Percentiles rank a stretch among this genome's conserved stretches.
phyloP scores from a whole-genome alignment of 2,888 invertebrate genomes.

The Diaprepes abbreviatus region DNA sequence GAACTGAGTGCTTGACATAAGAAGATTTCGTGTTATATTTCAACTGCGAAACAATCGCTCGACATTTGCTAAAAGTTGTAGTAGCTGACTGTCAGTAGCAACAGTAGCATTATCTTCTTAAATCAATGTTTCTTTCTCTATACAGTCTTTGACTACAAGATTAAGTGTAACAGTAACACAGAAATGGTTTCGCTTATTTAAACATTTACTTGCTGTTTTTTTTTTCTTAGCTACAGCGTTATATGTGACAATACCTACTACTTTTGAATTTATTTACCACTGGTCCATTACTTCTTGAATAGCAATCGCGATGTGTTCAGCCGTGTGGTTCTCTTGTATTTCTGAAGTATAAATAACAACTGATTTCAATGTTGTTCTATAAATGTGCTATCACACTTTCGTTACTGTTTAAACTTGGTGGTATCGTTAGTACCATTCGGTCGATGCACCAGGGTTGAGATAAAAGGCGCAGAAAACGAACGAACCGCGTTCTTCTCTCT shows the following conservation, averaged over 20 bases:
- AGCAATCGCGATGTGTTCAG: constrained; percentile 31
- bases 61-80: constrained; percentile 19
- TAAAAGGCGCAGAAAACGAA: too few relatives aligned
- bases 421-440: too few relatives aligned
- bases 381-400: too few relatives aligned
- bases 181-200: constrained; percentile 52
- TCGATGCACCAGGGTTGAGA: too few relatives aligned
- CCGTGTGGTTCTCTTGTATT: too few relatives aligned
- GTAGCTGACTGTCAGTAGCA: too few relatives aligned
- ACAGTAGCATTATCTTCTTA: too few relatives aligned
- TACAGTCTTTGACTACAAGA: neutral
- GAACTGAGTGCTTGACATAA: constrained; percentile 1
- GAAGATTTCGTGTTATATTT: constrained; percentile 14
- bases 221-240: constrained; percentile 51
- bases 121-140: neutral
- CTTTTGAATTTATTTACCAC: constrained; percentile 46
- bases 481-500: too few relatives aligned
- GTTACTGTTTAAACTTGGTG: too few relatives aligned
- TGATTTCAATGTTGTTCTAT: too few relatives aligned
- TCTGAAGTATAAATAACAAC: too few relatives aligned
- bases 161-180: constrained; percentile 56
- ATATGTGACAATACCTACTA: constrained; percentile 53
- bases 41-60: constrained; percentile 21
- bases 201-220: constrained; percentile 40
- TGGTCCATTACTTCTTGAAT: constrained; percentile 18